Evolutionary conservation across 2,888 invertebrate species (phyloP).

Genomic region (Mythimna pallens): DNA sequence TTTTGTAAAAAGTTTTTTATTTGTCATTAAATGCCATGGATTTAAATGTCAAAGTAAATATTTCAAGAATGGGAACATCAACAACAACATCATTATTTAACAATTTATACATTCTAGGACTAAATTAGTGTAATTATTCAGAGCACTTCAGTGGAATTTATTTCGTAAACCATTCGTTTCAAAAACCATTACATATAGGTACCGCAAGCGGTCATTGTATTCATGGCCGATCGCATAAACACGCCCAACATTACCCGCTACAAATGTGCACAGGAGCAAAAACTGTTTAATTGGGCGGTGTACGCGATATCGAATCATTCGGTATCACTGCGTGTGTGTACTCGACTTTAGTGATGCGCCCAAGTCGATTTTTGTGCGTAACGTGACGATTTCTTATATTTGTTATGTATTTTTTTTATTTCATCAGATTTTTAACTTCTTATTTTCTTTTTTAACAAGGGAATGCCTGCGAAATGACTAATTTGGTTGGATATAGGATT

Average conservation of each 20-base stretch:
- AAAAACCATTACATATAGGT: constrained; percentile 58
- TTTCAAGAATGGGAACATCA: neutral
- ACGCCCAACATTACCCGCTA: constrained; percentile 77
- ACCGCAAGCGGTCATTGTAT: constrained; percentile 54
- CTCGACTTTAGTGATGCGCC: constrained; percentile 76
- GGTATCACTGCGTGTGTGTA: constrained; percentile 80
- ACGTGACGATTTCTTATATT: neutral
- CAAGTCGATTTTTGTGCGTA: constrained; percentile 54
- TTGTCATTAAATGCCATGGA: neutral
- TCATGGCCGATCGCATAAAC: constrained; percentile 68
- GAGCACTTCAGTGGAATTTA: constrained; percentile 45
- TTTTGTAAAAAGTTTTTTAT: no score
- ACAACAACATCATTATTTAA: constrained; percentile 13
- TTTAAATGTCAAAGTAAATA: constrained; percentile 1
- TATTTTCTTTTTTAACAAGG: neutral
- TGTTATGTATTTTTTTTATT: neutral
- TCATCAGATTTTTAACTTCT: no score
- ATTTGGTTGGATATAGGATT: neutral
- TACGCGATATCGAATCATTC: constrained; percentile 82
- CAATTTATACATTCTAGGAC: constrained; percentile 26
- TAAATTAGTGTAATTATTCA: constrained; percentile 26
- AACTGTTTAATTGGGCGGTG: constrained; percentile 87
- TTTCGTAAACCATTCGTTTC: constrained; percentile 61
- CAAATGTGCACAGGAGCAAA: constrained; percentile 86
- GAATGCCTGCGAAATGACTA: neutral